Evolutionary conservation across 2,113 vertebrate species (phyloP), one percentile per base, ranked within the genome.

Genomic region (Rhinopithecus roxellana): DNA sequence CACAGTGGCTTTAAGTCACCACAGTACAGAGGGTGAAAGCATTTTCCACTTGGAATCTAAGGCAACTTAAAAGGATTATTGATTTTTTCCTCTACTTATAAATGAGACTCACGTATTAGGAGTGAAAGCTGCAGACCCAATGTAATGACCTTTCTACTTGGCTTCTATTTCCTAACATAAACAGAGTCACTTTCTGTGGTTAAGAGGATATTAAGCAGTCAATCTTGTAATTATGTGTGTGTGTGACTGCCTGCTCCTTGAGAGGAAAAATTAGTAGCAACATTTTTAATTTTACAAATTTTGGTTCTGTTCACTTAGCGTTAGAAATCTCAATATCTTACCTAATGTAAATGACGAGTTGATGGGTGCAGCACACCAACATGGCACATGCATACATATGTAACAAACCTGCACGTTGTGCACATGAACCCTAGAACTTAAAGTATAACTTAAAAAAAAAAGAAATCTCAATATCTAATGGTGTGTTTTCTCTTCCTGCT

Each of bases 61-160:
- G 97, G 95, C 89, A 98, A 97, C 96, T 97, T 98, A 97, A 98
- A 98, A 97, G 80, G 77, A 97, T 96, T 98, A 99, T 99, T 98
- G 98, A 99, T 99, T 98, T 98, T 98, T 98, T 27, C 92, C 84
- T 98, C 97, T 98, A 96, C 98, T 98, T 98, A 98, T 96, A 98
- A 99, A 98, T 98, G 97, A 98, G 97, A 98, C 93, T 98, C 96
- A 97, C 98, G 96, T 98, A 98, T 98, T 98, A 98, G 84, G 72
- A 98, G 86, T 0, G 92, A 98, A 97, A 98, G 95, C 95, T 97
- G 81, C 97, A 98, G 97, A 98, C 97, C 97, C 96, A 98, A 97
- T 92, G 95, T 97, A 98, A 99, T 98, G 98, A 98, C 97, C 97
- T 98, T 98, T 98, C 85, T 98, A 97, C 89, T 98, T 98, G 97